phyloP scores from a whole-genome alignment of 2,888 invertebrate genomes.

The Stenodema calcarata region DNA sequence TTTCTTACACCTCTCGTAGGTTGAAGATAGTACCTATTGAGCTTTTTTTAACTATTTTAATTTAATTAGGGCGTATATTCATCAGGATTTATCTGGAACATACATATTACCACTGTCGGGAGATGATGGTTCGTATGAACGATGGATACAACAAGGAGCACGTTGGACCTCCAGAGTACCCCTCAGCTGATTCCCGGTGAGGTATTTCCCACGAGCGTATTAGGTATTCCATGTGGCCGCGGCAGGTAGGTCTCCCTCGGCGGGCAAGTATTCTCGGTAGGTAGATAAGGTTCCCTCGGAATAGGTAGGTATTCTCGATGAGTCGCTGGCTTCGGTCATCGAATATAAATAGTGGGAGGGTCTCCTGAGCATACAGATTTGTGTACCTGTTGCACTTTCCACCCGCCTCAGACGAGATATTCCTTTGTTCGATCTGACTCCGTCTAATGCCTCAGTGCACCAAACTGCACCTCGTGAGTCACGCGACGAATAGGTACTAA shows the following conservation, averaged over 20 bases:
- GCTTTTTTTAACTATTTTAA: no score
- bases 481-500: no score
- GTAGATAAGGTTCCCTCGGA: not conserved
- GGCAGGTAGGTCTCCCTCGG: not conserved
- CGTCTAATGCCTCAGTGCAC: not conserved
- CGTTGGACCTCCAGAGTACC: not conserved
- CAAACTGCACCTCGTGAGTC: not conserved
- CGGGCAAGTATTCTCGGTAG: not conserved
- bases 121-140: no score
- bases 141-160: no score
- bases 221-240: not conserved
- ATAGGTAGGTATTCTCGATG: not conserved
- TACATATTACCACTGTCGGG: no score
- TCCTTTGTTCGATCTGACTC: not conserved
- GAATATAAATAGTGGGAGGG: slow-evolving; percentile 11
- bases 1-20: no score
- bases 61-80: no score
- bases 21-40: no score
- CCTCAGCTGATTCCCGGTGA: not conserved
- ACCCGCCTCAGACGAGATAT: not conserved
- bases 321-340: not conserved
- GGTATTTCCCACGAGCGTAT: slow-evolving; percentile 1
- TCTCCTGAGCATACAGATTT: not conserved
- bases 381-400: not conserved
- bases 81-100: no score